A percentile compares a stretch with the other conserved stretches of the same genome.
phyloP scores from a whole-genome alignment of 2,888 invertebrate species.

The Paralinhomoeus sp. region DNA sequence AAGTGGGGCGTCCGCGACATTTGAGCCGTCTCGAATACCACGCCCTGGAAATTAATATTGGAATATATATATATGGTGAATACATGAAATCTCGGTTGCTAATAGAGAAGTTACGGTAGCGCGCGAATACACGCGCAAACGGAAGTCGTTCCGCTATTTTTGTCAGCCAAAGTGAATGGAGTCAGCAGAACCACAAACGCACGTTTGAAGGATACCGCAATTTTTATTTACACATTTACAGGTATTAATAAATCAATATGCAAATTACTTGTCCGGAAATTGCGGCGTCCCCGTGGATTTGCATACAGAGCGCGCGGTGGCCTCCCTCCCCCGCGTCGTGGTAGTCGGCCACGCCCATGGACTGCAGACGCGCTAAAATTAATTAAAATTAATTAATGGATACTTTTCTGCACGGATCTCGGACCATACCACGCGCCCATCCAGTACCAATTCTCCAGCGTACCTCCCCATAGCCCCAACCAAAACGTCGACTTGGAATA shows the following conservation, averaged over 20 bases:
- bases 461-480: too few species aligned
- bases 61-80: too few species aligned
- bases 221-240: not conserved
- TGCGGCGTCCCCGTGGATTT: slow-evolving; percentile 89
- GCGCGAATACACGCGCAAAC: too few species aligned
- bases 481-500: too few species aligned
- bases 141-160: too few species aligned
- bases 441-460: too few species aligned
- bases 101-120: not conserved
- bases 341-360: slow-evolving; percentile 52
- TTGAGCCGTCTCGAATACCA: slow-evolving; percentile 71
- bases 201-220: not conserved
- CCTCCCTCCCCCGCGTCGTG: slow-evolving; percentile 28
- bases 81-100: not conserved
- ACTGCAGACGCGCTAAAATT: slow-evolving; percentile 39
- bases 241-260: not conserved
- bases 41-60: slow-evolving; percentile 42
- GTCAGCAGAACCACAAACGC: not conserved
- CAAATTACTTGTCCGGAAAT: slow-evolving; percentile 50
- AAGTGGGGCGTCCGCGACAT: slow-evolving; percentile 65
- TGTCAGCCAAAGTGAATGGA: too few species aligned
- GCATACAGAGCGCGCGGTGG: slow-evolving; percentile 28
- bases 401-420: too few species aligned
- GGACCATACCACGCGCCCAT: too few species aligned
- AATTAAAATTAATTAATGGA: slow-evolving; percentile 24